Percentiles rank a stretch among this genome's conserved stretches.
Conservation (phyloP, 2,113 vertebrate genomes). For the Sturnira hondurensis region DNA sequence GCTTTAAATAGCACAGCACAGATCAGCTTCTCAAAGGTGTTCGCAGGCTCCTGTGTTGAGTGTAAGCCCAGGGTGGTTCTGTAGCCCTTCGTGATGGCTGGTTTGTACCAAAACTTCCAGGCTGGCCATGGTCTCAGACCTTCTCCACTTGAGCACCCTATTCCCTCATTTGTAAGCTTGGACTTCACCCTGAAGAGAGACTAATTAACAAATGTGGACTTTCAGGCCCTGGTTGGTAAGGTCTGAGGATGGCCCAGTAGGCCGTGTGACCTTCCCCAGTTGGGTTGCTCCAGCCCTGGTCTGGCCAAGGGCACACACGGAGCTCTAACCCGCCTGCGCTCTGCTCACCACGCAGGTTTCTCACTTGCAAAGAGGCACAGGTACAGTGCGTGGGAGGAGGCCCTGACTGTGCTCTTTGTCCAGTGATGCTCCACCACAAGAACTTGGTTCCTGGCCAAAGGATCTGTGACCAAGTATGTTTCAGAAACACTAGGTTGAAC, state of each 20-base stretch:
- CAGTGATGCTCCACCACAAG: background rate
- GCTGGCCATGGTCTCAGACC: background rate
- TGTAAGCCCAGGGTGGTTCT: background rate
- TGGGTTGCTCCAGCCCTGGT: background rate
- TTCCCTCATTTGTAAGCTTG: background rate
- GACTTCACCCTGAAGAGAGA: background rate
- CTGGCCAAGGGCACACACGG: background rate
- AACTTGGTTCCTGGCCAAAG: background rate
- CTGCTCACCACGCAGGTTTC: rapidly evolving
- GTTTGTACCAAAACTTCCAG: background rate
- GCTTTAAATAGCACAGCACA: background rate
- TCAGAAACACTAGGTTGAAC: background rate
- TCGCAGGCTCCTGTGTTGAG: background rate
- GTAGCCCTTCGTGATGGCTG: background rate
- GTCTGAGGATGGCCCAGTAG: background rate
- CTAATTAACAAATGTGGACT: background rate
- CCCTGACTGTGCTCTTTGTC: rapidly evolving
- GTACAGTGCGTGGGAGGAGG: background rate
- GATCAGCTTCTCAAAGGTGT: background rate
- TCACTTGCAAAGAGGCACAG: background rate
- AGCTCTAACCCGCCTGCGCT: rapidly evolving
- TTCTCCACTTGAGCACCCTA: background rate
- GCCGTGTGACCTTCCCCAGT: background rate
- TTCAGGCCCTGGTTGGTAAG: background rate
- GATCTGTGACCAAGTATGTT: background rate